phyloP scores from a whole-genome alignment of 2,888 invertebrate species.

The Oligia fasciuncula region DNA sequence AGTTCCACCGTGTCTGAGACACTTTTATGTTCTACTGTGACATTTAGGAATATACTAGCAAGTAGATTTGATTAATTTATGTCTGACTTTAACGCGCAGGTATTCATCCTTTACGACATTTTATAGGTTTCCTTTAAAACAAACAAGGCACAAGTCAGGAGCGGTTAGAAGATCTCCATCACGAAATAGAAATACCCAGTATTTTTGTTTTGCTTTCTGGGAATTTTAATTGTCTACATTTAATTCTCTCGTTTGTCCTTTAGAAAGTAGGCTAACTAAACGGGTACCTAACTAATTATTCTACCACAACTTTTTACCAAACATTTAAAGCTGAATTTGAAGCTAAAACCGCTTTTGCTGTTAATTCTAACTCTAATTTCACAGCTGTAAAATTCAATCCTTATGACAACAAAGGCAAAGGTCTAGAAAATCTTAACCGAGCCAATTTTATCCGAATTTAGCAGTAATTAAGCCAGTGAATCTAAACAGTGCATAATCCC shows the following conservation, averaged over 20 bases:
- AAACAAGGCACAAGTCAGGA: slow-evolving; percentile 43
- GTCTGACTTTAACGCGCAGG: slow-evolving; percentile 42
- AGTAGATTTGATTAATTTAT: slow-evolving; percentile 54
- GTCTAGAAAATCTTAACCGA: slow-evolving; percentile 13
- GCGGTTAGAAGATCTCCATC: slow-evolving; percentile 6
- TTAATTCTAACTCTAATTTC: neutral
- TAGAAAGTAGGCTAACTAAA: neutral
- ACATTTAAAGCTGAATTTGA: neutral
- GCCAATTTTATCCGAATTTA: slow-evolving; percentile 22
- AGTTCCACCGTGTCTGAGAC: neutral
- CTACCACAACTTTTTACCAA: neutral
- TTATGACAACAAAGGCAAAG: slow-evolving; percentile 1
- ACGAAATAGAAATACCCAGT: neutral
- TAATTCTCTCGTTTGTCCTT: neutral
- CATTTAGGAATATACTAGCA: slow-evolving; percentile 18
- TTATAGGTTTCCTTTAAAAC: slow-evolving; percentile 55
- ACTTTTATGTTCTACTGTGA: slow-evolving; percentile 9
- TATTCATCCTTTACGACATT: slow-evolving; percentile 44
- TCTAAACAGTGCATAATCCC: slow-evolving; percentile 49
- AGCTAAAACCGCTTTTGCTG: neutral
- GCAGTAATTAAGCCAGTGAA: slow-evolving; percentile 35
- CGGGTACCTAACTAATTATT: neutral
- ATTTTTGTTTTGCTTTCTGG: neutral
- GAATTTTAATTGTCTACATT: neutral
- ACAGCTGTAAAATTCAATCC: slow-evolving; percentile 12